A percentile compares a stretch with the other conserved stretches of the same genome.
phyloP scores from a whole-genome alignment of 1,140 invertebrate genomes.

The Palaemon carinicauda region DNA sequence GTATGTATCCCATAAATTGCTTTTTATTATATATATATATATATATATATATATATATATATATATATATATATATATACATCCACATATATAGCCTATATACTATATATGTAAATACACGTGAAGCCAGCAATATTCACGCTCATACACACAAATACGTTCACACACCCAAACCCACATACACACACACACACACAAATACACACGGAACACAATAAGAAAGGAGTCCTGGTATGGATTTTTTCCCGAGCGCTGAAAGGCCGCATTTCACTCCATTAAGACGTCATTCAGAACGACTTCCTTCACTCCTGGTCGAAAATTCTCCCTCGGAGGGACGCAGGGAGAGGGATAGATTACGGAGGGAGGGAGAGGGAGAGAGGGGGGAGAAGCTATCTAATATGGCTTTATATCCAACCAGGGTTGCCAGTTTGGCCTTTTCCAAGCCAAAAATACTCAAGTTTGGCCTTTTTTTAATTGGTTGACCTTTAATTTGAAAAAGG shows the following conservation, averaged over 20 bases:
- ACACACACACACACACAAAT: neutral
- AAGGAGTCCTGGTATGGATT: slow-evolving; percentile 16
- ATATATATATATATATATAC: too few relatives aligned
- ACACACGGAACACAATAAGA: neutral
- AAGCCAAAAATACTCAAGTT: too few relatives aligned
- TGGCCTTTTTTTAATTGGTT: too few relatives aligned
- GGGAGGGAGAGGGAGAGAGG: neutral
- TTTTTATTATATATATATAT: too few relatives aligned
- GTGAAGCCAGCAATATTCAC: neutral
- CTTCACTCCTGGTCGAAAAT: neutral
- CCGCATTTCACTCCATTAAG: slow-evolving; percentile 40
- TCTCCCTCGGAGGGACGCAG: neutral
- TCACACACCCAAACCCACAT: neutral
- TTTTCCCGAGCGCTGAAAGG: slow-evolving; percentile 22
- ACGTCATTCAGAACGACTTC: slow-evolving; percentile 17
- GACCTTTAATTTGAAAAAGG: too few relatives aligned
- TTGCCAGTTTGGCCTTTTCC: too few relatives aligned
- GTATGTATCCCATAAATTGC: too few relatives aligned
- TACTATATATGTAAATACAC: neutral
- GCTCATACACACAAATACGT: neutral
- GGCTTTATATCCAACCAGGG: neutral
- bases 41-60: too few relatives aligned
- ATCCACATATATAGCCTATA: too few relatives aligned
- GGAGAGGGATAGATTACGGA: neutral
- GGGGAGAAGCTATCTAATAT: neutral